Conservation (phyloP, 2,113 vertebrate genomes). For the Podarcis raffonei region DNA sequence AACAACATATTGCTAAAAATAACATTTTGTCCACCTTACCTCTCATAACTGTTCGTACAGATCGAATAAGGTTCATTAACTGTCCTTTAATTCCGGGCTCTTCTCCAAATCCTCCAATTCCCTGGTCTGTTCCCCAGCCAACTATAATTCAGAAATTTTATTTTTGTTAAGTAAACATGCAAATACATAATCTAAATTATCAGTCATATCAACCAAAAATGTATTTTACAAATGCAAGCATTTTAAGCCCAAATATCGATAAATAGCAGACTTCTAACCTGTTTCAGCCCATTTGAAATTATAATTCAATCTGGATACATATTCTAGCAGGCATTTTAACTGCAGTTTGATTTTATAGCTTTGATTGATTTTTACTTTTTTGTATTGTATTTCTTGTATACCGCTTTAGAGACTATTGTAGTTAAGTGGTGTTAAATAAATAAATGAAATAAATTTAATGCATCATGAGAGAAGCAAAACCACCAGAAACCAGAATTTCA, state of each 20-base stretch:
- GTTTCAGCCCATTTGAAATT: background rate
- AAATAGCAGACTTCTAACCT: background rate
- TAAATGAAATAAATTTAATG: no score
- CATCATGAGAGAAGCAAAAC: no score
- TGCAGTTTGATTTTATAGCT: no score
- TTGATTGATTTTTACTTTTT: no score
- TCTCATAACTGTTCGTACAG: slow-evolving; percentile 94
- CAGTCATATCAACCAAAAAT: accelerated
- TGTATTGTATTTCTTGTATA: no score
- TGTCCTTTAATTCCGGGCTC: slow-evolving; percentile 96
- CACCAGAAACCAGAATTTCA: accelerated
- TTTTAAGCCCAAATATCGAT: background rate
- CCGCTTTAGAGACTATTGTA: no score
- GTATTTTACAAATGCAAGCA: background rate
- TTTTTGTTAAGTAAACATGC: background rate
- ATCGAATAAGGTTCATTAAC: slow-evolving; percentile 91
- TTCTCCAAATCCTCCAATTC: slow-evolving; percentile 94
- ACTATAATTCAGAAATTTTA: slow-evolving; percentile 74
- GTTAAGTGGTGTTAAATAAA: no score
- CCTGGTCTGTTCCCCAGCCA: slow-evolving; percentile 93
- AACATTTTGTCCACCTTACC: slow-evolving; percentile 69
- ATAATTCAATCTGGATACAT: accelerated
- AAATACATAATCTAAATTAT: accelerated
- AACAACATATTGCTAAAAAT: accelerated
- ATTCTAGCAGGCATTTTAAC: background rate